Conservation (phyloP, 2,797 vertebrate species). For the Spinus pinus region DNA sequence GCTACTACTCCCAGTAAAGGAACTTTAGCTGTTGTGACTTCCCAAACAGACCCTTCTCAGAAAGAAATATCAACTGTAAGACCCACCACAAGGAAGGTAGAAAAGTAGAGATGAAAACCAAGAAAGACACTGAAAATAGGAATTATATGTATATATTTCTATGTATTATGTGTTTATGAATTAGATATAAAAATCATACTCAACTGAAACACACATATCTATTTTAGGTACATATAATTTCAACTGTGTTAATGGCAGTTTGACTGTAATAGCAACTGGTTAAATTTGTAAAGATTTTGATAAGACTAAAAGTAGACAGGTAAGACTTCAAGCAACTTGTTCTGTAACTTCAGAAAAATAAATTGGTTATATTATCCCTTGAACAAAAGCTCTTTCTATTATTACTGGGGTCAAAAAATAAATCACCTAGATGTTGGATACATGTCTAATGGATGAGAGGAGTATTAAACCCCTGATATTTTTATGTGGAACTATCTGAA, state of each 20-base stretch:
- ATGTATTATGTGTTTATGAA: neutral
- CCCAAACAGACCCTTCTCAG: neutral
- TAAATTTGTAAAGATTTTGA: neutral
- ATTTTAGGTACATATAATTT: neutral
- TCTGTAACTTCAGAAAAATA: neutral
- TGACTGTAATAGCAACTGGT: neutral
- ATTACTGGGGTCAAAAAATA: neutral
- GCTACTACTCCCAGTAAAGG: fast-evolving
- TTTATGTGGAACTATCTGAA: neutral
- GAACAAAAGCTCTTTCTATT: neutral
- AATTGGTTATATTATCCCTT: neutral
- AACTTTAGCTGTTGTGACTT: neutral
- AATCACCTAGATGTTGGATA: neutral
- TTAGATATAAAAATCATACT: neutral
- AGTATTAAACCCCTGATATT: neutral
- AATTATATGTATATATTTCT: neutral
- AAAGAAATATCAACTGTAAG: neutral
- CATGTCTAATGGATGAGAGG: neutral
- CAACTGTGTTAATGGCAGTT: fast-evolving
- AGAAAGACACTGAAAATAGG: neutral
- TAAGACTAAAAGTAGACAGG: neutral
- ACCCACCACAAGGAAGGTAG: neutral
- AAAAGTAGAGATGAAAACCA: neutral
- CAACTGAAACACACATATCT: neutral
- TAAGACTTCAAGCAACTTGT: neutral